phyloP scores from a whole-genome alignment of 2,113 vertebrate species.

The Pardalotus punctatus region DNA sequence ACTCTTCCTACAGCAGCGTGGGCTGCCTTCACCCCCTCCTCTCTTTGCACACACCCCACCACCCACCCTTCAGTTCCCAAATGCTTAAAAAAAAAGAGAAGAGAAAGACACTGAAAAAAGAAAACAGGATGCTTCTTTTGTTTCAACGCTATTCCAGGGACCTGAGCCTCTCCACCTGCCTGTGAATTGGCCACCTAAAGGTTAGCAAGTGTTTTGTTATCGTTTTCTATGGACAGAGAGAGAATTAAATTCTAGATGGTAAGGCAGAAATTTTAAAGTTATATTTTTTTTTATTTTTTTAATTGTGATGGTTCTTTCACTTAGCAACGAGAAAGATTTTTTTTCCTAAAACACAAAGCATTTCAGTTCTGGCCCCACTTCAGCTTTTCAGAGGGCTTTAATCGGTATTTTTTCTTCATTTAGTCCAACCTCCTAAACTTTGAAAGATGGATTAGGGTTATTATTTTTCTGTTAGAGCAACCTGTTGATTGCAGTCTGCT shows the following conservation, averaged over 20 bases:
- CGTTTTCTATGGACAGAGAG: constrained; percentile 55
- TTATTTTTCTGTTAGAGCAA: constrained; percentile 53
- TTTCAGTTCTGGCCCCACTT: constrained; percentile 45
- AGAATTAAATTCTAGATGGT: constrained; percentile 30
- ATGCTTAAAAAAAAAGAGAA: constrained; percentile 64
- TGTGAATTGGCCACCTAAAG: constrained; percentile 73
- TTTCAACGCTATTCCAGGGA: constrained; percentile 64
- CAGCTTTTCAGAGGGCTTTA: constrained; percentile 19
- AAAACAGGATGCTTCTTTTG: constrained; percentile 63
- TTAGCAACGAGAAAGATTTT: constrained; percentile 45
- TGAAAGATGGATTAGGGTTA: constrained; percentile 33
- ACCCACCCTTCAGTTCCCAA: constrained; percentile 48
- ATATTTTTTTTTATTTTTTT: neutral
- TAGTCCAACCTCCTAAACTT: constrained; percentile 44
- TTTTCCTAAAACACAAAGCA: constrained; percentile 41
- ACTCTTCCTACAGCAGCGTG: constrained; percentile 73
- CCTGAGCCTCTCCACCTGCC: constrained; percentile 68
- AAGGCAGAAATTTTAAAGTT: constrained; percentile 26
- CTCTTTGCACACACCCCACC: constrained; percentile 35
- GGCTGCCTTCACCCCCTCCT: constrained; percentile 63
- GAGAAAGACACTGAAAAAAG: constrained; percentile 65
- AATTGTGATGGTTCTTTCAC: constrained; percentile 26
- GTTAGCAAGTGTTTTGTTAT: constrained; percentile 77
- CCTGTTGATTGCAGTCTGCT: constrained; percentile 63
- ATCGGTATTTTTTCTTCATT: neutral